phyloP scores from a whole-genome alignment of 2,113 vertebrate species.

The Crocuta crocuta region DNA sequence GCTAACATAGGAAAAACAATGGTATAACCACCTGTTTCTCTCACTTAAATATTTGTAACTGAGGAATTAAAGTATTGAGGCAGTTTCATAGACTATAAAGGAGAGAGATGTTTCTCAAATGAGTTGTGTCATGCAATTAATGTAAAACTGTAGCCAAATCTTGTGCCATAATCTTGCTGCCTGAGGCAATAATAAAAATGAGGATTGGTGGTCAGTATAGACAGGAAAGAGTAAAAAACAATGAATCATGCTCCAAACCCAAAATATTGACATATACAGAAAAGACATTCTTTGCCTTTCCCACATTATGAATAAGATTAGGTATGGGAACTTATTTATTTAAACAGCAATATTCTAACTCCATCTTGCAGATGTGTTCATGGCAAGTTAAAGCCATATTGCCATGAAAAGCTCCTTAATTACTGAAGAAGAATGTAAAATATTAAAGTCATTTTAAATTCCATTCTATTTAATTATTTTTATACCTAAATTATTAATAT shows the following conservation, averaged over 20 bases:
- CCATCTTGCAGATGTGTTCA: background rate
- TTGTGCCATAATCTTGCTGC: background rate
- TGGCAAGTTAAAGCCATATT: background rate
- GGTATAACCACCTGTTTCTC: background rate
- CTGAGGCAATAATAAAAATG: background rate
- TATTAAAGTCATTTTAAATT: background rate
- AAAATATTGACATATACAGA: background rate
- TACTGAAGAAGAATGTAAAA: background rate
- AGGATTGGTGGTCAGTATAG: background rate
- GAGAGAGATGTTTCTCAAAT: slow-evolving; percentile 32
- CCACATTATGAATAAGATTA: background rate
- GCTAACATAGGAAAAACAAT: background rate
- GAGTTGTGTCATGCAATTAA: slow-evolving; percentile 52
- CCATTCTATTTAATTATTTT: background rate
- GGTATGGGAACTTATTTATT: background rate
- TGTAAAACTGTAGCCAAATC: slow-evolving; percentile 34
- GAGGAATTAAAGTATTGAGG: background rate
- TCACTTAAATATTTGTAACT: background rate
- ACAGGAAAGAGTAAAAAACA: background rate
- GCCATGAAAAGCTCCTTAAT: background rate
- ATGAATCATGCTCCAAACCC: background rate
- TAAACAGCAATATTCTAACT: background rate
- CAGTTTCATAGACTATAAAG: slow-evolving; percentile 24
- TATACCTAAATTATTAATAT: background rate
- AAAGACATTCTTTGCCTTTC: background rate